Percentiles rank a stretch among this genome's conserved stretches.
Evolutionary conservation across 2,888 invertebrate species (phyloP).

Genomic region (Oscheius onirici): DNA sequence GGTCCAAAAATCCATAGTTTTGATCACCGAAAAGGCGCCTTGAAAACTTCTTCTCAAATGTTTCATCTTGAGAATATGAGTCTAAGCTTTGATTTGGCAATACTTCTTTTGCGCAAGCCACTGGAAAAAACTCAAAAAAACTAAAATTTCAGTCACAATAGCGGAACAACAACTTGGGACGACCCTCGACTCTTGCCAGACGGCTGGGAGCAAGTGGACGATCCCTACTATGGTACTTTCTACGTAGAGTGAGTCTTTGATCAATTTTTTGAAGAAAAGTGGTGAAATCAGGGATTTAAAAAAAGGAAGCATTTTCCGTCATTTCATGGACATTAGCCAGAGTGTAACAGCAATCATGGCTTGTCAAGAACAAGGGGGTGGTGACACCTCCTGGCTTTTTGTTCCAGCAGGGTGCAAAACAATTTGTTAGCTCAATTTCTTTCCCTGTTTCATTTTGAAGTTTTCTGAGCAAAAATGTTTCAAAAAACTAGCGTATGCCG

Average conservation of each 20-base stretch:
- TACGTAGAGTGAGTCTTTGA: conserved; percentile 83
- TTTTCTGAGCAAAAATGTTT: background rate
- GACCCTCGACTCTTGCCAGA: conserved; percentile 92
- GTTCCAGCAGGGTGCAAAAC: too few relatives aligned
- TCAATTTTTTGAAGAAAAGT: too few relatives aligned
- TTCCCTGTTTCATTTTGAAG: background rate
- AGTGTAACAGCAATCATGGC: too few relatives aligned
- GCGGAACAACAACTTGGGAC: conserved; percentile 95
- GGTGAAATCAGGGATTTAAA: too few relatives aligned
- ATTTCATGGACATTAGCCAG: too few relatives aligned
- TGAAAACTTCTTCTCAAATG: background rate
- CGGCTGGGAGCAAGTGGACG: conserved; percentile 98
- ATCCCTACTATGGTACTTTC: conserved; percentile 95
- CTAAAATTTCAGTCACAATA: conserved; percentile 82
- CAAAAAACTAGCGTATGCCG: too few relatives aligned
- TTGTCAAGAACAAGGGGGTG: too few relatives aligned
- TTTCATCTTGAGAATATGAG: background rate
- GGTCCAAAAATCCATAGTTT: too few relatives aligned
- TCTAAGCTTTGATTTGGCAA: background rate
- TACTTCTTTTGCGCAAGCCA: too few relatives aligned
- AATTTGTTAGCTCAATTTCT: background rate
- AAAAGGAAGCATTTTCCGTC: too few relatives aligned
- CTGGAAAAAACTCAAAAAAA: background rate
- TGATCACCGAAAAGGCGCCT: too few relatives aligned
- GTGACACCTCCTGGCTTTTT: too few relatives aligned